Evolutionary conservation across 2,113 vertebrate genomes (phyloP).

Genomic region (Chauna torquata): DNA sequence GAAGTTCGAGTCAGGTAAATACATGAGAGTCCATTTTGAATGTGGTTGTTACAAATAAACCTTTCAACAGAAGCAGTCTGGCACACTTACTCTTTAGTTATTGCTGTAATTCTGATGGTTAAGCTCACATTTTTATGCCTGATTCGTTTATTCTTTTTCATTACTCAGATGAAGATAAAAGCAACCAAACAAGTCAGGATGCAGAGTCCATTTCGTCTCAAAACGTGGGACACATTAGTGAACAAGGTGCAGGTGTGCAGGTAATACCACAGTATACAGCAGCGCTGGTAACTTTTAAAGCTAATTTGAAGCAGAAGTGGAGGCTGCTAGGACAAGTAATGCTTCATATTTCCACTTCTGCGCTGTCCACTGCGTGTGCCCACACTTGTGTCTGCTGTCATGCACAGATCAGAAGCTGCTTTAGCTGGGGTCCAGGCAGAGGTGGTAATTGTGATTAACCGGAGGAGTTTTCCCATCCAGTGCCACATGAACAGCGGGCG

Average conservation of each 20-base stretch:
- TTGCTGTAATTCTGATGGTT: neutral
- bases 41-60: neutral
- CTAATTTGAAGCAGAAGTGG: neutral
- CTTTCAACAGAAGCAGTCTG: neutral
- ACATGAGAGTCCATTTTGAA: neutral
- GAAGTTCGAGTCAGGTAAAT: neutral
- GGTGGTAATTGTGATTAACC: neutral
- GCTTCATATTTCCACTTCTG: neutral
- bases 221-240: neutral
- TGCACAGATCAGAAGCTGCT: neutral
- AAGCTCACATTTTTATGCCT: neutral
- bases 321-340: neutral
- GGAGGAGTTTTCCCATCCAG: neutral
- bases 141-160: neutral
- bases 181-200: neutral
- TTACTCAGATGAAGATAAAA: conserved; percentile 36
- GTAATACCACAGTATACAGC: neutral
- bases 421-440: neutral
- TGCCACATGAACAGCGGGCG: neutral
- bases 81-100: neutral
- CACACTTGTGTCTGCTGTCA: accelerated
- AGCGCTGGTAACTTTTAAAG: neutral
- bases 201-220: neutral
- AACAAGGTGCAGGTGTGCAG: conserved; percentile 7
- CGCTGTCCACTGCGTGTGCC: neutral